Percentiles rank a stretch among this genome's conserved stretches.
These are phyloP conservation scores for Balanococcus diminutus DNA, from an alignment of 2,888 invertebrate genomes.

Conservation along the genomic window DNA sequence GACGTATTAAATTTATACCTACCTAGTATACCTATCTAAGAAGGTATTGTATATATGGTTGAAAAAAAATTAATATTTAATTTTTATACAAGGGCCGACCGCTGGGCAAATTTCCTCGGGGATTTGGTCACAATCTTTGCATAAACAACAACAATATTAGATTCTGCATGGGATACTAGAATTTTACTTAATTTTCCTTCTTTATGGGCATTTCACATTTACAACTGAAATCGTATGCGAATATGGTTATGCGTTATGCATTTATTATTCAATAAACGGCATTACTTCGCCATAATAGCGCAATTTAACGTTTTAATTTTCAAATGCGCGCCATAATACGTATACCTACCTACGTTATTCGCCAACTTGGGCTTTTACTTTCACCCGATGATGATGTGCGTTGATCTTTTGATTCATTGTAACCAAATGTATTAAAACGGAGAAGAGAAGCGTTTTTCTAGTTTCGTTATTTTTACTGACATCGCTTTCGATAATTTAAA, in stretches of 20 bases:
- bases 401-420: slow-evolving; percentile 24
- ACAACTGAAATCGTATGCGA: neutral
- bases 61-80: neutral
- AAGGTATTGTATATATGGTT: neutral
- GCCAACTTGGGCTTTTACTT: neutral
- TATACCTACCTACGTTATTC: neutral
- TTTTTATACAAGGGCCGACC: neutral
- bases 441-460: neutral
- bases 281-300: neutral
- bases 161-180: neutral
- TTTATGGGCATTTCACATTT: slow-evolving; percentile 14
- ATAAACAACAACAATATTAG: neutral
- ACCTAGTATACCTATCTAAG: too few relatives aligned
- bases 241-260: neutral
- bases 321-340: neutral
- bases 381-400: neutral
- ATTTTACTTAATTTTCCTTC: slow-evolving; percentile 21
- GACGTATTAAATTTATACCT: neutral
- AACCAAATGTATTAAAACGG: neutral
- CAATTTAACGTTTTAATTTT: neutral
- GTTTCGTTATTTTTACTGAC: slow-evolving; percentile 37
- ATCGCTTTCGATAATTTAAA: slow-evolving; percentile 48
- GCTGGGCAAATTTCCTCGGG: neutral
- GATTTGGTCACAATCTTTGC: neutral
- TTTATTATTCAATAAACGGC: slow-evolving; percentile 27